Evolutionary conservation across 2,113 vertebrate species (phyloP), one percentile per base, ranked within the genome.

Genomic region (Seriola quinqueradiata): DNA sequence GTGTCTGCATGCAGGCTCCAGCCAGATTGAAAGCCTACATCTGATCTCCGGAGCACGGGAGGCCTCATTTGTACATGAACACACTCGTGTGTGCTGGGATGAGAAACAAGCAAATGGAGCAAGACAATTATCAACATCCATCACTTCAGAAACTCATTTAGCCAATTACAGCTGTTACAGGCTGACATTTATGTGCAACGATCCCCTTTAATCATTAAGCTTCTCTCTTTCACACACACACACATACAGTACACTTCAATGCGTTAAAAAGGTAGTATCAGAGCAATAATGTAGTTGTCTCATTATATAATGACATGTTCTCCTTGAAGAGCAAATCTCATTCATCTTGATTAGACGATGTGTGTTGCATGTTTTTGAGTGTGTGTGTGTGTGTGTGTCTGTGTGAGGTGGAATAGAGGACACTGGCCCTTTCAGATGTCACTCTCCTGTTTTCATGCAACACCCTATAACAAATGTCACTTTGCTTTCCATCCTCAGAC

Each of bases 111-210:
- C 76, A 90, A 93, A 91, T 87, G 84, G 84, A 83, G 79, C 87
- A 67, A 65, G 78, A 86, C 79, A 89, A 85, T 91, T 87, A 87
- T 89, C 86, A 87, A 77, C 89, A 91, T 94, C 92, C 90, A 93
- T 94, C 92, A 93, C 75, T 82, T 81, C 75, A 89, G 83, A 88
- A 90, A 86, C 78, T 92, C 78, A 92, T 94, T 93, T 84, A 78
- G 81, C 75, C 89, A 90, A 89, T 95, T 93, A 94, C 87, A 83
- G 55, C 71, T 23, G 64, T 83, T 83, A 71, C 50, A 44, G 82
- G 63, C 70, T 93, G 88, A 89, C 86, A 89, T 92, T 87, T 78
- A 46, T 65, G 77, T n/a, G 69, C 64, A 75, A 40, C 44, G 46
- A 82, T 80, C 59, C 66, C 54, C 36, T 85, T 81, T 84, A 82